Conservation (phyloP, 1,140 invertebrate species). For the Notospermus geniculatus region DNA sequence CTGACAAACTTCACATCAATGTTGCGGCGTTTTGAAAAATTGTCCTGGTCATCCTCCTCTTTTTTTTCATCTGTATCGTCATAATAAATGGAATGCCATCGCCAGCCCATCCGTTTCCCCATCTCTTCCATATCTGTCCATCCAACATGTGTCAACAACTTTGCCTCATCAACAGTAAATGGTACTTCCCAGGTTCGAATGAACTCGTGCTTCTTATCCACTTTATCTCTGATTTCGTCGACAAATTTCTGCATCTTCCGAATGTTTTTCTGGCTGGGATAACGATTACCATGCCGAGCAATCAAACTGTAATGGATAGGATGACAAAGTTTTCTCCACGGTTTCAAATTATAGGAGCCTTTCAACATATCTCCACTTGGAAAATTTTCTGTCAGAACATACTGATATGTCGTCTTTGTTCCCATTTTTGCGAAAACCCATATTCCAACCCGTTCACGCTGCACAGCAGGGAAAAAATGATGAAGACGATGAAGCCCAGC, state of each 20-base stretch:
- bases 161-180: background rate
- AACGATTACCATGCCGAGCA: constrained; percentile 17
- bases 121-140: constrained; percentile 4
- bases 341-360: background rate
- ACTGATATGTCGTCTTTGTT: constrained; percentile 10
- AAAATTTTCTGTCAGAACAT: constrained; percentile 8
- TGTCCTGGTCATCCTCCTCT: too few relatives aligned
- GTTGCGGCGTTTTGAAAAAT: background rate
- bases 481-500: too few relatives aligned
- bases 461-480: too few relatives aligned
- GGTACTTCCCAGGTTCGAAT: background rate
- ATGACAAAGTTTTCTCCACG: constrained; percentile 8
- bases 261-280: constrained; percentile 14
- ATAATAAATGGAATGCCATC: background rate
- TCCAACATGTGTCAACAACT: background rate
- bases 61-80: background rate
- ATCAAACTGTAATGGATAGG: constrained; percentile 12
- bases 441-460: too few relatives aligned
- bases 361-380: constrained; percentile 8
- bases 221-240: too few relatives aligned
- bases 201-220: too few relatives aligned
- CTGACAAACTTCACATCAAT: constrained; percentile 28
- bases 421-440: background rate
- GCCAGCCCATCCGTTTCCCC: background rate
- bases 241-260: too few relatives aligned